phyloP scores from a whole-genome alignment of 2,888 invertebrate species.

The Mylabris sibirica region DNA sequence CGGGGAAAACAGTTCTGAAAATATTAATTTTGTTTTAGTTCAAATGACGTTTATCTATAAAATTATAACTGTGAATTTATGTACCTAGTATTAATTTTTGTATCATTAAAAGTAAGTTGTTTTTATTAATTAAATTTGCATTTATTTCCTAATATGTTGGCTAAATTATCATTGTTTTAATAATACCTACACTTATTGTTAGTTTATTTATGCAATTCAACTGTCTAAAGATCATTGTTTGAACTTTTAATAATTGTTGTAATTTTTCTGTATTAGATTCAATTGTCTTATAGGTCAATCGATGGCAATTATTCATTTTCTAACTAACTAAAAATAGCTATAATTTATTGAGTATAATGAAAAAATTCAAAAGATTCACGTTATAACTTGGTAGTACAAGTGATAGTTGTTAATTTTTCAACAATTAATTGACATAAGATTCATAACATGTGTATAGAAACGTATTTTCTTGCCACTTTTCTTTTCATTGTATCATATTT shows the following conservation, averaged over 20 bases:
- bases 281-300: slow-evolving; percentile 7
- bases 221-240: neutral
- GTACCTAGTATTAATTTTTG: neutral
- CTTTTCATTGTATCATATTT: no score
- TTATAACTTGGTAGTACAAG: neutral
- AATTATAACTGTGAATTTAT: neutral
- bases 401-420: neutral
- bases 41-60: neutral
- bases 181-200: neutral
- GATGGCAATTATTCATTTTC: slow-evolving; percentile 9
- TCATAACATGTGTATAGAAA: neutral
- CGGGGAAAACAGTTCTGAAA: slow-evolving; percentile 3
- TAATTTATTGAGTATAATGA: neutral
- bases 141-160: neutral
- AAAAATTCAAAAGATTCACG: neutral
- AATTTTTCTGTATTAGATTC: slow-evolving; percentile 3
- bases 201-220: slow-evolving; percentile 1
- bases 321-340: slow-evolving; percentile 2
- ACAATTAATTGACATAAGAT: neutral
- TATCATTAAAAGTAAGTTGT: neutral
- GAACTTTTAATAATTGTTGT: neutral
- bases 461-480: neutral
- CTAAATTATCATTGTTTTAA: neutral
- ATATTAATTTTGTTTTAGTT: neutral
- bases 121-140: neutral